Evolutionary conservation across 2,797 vertebrate genomes (phyloP).

Genomic region (Pterois miles): DNA sequence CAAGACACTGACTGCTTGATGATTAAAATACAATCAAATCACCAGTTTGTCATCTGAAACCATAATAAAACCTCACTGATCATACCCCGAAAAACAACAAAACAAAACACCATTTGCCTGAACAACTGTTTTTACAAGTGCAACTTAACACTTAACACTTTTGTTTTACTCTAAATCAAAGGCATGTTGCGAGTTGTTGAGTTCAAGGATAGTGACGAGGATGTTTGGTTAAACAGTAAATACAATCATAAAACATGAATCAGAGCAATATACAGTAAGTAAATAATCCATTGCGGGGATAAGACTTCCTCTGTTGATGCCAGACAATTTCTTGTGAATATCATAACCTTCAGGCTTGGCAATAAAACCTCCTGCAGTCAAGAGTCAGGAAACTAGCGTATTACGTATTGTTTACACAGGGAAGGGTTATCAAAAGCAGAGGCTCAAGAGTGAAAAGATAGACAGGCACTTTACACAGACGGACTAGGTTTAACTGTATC

Average conservation of each 20-base stretch:
- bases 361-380: constrained; percentile 9
- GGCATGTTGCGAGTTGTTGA: neutral
- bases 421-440: constrained; percentile 13
- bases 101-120: neutral
- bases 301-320: constrained; percentile 19
- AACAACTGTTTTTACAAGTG: neutral
- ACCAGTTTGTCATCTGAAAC: constrained; percentile 15
- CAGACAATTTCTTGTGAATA: neutral
- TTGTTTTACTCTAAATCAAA: neutral
- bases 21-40: constrained; percentile 11
- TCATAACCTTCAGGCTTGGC: neutral
- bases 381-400: neutral
- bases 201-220: neutral
- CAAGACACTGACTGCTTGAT: neutral
- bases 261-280: constrained; percentile 14
- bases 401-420: constrained; percentile 28
- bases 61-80: constrained; percentile 2
- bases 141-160: neutral
- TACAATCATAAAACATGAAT: constrained; percentile 31
- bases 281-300: neutral
- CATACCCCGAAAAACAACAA: neutral
- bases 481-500: neutral
- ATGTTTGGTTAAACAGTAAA: constrained; percentile 5
- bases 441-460: neutral
- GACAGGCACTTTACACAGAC: neutral